These are phyloP conservation scores for Stictocephala bisonia DNA, from an alignment of 2,888 invertebrate species.

Conservation along the genomic window DNA sequence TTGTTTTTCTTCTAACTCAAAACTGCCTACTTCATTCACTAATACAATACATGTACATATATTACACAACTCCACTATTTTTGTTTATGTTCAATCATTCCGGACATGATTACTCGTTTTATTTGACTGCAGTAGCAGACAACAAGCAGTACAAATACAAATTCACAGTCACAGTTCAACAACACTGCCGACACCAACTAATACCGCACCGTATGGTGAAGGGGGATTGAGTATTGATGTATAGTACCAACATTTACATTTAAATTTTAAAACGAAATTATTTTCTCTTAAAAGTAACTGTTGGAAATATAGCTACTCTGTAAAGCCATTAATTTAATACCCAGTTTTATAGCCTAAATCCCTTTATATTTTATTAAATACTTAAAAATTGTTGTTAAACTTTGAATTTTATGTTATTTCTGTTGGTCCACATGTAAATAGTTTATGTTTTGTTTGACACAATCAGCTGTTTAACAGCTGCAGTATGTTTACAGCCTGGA, in stretches of 20 bases:
- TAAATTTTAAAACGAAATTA: neutral
- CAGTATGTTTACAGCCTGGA: conserved; percentile 25
- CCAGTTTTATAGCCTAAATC: too few relatives aligned
- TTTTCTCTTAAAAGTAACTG: neutral
- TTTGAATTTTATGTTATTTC: neutral
- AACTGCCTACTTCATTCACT: neutral
- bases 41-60: neutral
- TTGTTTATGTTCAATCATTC: conserved; percentile 34
- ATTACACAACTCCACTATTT: neutral
- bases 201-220: neutral
- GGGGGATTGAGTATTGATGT: conserved; percentile 11
- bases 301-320: neutral
- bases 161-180: conserved; percentile 5
- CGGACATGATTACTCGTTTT: neutral
- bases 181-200: too few relatives aligned
- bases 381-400: too few relatives aligned
- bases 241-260: conserved; percentile 4
- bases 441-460: neutral
- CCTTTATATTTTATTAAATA: too few relatives aligned
- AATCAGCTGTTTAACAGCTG: conserved; percentile 32
- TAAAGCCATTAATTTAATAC: too few relatives aligned
- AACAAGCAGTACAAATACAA: conserved; percentile 19
- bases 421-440: neutral
- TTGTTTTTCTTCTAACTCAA: neutral
- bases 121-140: conserved; percentile 28